Evolutionary conservation across 2,797 vertebrate genomes (phyloP), one percentile per base, ranked within the genome.

Genomic region (Coregonus sp.): DNA sequence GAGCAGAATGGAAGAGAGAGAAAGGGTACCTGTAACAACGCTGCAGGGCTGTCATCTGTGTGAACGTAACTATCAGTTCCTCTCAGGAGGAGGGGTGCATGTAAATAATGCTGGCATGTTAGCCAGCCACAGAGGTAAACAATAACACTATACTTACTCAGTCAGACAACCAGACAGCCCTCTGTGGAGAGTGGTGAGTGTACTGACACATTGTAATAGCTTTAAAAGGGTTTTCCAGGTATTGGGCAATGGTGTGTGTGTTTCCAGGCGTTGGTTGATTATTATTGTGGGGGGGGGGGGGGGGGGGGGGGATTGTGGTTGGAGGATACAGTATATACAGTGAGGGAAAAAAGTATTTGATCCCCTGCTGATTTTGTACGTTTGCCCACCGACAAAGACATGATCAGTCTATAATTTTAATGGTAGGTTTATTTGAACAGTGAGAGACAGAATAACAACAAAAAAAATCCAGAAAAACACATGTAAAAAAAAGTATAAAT

Each of bases 21-120:
- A 82, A 79, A 80, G 79, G 40, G 9, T 82, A 79, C 81, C 78
- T 84, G 79, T 88, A 80, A 91, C 89, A 85, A 5, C 9, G 2
- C 40, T 71, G 73, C 71, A 35, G 2, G 59, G 78, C 54, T 79
- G 76, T 78, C 77, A 56, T 71, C 20, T 76, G 35, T 70, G 66
- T 76, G 67, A 70, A 56, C 51, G 14, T 68, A 54, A 56, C 56
- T 59, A 59, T 63, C n/a, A 9, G 6, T 16, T 63, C 16, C 20
- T 63, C 40, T 47, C 9, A 47, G 20, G 71, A 68, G 33, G 65
- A 20, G 75, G 73, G 72, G 31, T 75, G 61, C 73, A 80, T 86
- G 78, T 81, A 85, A 87, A 86, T 78, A 63, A 50, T 40, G 11
- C 73, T 73, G 70, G 51, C 33, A 31, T 47, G 72, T 40, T 25